Percentiles rank a stretch among this genome's conserved stretches.
Evolutionary conservation across 2,113 vertebrate genomes (phyloP).

Genomic region (Anser brachyrhynchus): DNA sequence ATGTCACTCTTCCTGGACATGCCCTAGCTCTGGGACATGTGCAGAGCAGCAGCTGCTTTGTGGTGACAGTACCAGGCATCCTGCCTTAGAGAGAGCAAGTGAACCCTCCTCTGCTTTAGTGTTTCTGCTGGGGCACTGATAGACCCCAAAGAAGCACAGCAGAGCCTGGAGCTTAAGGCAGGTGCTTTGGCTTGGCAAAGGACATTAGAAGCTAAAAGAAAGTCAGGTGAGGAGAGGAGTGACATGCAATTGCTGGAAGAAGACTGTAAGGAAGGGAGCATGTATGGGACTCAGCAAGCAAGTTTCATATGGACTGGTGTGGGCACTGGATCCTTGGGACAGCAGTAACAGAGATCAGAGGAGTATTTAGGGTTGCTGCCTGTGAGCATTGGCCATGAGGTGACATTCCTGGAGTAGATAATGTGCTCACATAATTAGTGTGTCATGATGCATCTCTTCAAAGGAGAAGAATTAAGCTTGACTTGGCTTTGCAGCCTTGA

Average conservation of each 20-base stretch:
- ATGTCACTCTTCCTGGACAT: neutral
- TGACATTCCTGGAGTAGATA: neutral
- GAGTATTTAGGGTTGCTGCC: neutral
- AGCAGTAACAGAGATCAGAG: neutral
- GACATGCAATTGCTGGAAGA: neutral
- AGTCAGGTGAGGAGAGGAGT: neutral
- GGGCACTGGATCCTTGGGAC: neutral
- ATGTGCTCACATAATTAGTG: neutral
- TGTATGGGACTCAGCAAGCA: neutral
- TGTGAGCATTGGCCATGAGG: neutral
- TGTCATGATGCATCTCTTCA: neutral
- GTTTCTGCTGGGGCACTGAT: neutral
- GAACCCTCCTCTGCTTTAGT: fast-evolving
- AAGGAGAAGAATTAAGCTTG: neutral
- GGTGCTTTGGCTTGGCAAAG: neutral
- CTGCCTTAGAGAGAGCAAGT: neutral
- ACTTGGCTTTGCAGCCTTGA: neutral
- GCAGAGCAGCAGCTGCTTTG: neutral
- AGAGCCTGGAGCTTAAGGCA: neutral
- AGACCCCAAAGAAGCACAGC: neutral
- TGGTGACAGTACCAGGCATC: neutral
- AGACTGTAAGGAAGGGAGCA: neutral
- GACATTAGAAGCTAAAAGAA: neutral
- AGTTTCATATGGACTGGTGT: neutral
- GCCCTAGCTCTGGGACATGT: neutral